Evolutionary conservation across 2,113 vertebrate species (phyloP).

Genomic region (Hoplias malabaricus): DNA sequence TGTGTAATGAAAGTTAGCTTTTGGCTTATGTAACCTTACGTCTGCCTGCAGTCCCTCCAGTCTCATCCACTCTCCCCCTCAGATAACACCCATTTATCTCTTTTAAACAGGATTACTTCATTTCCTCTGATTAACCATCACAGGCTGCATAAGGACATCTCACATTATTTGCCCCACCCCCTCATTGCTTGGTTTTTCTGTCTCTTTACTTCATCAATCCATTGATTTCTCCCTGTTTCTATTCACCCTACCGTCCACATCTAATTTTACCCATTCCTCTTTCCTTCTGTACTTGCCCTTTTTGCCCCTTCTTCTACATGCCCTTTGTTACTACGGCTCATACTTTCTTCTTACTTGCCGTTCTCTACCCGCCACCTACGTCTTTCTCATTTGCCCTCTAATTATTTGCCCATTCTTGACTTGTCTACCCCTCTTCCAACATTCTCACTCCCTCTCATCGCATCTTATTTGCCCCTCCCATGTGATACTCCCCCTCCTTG

Average conservation of each 20-base stretch:
- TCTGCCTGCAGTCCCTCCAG: not conserved
- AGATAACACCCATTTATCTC: not conserved
- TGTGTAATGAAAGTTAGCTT: conserved; percentile 1
- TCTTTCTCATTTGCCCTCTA: not conserved
- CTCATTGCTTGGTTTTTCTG: not conserved
- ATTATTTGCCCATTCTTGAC: not conserved
- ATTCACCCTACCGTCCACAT: not conserved
- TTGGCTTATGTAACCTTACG: not conserved
- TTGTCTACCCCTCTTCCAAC: not conserved
- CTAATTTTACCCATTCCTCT: not conserved
- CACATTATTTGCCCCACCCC: not conserved
- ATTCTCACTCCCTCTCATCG: not conserved
- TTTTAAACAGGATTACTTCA: not conserved
- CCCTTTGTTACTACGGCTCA: not conserved
- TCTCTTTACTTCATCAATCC: no score
- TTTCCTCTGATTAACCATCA: not conserved
- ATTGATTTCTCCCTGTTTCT: not conserved
- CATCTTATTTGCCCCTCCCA: not conserved
- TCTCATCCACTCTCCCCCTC: not conserved
- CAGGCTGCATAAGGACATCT: not conserved
- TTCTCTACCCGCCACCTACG: not conserved
- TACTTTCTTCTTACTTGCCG: not conserved
- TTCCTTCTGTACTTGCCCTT: not conserved
- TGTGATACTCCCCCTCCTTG: not conserved
- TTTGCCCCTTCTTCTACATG: not conserved